Evolutionary conservation across 2,888 invertebrate genomes (phyloP), one percentile per base, ranked within the genome.

Genomic region (Epistrophe grossulariae): DNA sequence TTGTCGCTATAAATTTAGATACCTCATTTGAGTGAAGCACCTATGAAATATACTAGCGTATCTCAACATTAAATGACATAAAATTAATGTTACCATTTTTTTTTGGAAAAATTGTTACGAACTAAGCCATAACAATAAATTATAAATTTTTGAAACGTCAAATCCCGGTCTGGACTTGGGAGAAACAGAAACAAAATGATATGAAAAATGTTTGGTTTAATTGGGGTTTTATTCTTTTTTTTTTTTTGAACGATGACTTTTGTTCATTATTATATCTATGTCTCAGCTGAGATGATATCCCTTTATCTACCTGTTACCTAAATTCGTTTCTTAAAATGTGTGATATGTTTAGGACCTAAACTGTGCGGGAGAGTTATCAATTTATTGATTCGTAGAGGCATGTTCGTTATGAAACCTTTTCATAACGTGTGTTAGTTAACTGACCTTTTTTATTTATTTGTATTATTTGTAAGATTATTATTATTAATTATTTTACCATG

Each of bases 371-470:
- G 68, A 73, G 55, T 68, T 48, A 40, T 78, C 73, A 74, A 79
- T 84, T 71, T 79, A 84, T 84, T 71, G 70, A 71, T 79, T 82
- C 76, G 71, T 84, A 59, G 24, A 15, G 64, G 38, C 55, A 71
- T 84, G 74, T 74, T 73, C 55, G 78, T 31, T 19, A 62, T 28
- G 31, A 17, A 64, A 71, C 57, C 57, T 71, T 74, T 76, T 38
- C 9, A 19, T 38, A 38, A 2, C 38, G 38, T 13, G 13, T 38
- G 2, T 38, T 38, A 17, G 38, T 40, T 60, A n/a, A 10, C 38
- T 38, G 17, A 38, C 38, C 6, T 31, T 31, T 59, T 38, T 60
- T 19, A 35, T 57, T 57, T 60, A 59, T 38, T 60, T 13, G 38
- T 38, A 19, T 60, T 38, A 17, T 38, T 38, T 38, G 13, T 19